Evolutionary conservation across 2,888 invertebrate species (phyloP), one percentile per base, ranked within the genome.

Genomic region (Rhopalosiphum nymphaeae): DNA sequence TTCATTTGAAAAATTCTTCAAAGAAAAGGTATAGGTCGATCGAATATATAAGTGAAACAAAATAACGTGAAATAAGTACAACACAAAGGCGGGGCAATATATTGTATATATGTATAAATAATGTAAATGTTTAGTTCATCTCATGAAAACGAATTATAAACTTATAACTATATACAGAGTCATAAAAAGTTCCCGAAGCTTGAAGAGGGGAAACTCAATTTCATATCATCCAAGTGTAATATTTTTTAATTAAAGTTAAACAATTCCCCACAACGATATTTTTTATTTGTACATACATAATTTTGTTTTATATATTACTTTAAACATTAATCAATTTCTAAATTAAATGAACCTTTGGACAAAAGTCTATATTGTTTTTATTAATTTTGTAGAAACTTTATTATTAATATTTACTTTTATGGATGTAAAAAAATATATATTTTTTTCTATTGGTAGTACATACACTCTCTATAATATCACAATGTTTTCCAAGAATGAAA

Each of bases 51-150:
- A 89, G 26, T 57, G 57, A 93, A 93, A 93, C 46, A 67, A n/a
- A 93, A 93, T 93, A 56, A 93, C 44, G 88, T 57, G 26, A 89
- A 84, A 89, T 57, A 91, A 94, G 49, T 57, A 61, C 5, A 94
- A 86, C 29, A 11, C 29, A 85, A 61, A 86, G 57, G 84, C 36
- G 61, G 90, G 86, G 91, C 56, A 57, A 89, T 93, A 84, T 89
- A 89, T 88, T 86, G 78, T 92, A 36, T 67, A 61, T 36, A 84
- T 46, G 84, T 86, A 94, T 84, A 86, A 93, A 93, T 90, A 93
- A 93, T 93, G 84, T 93, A 85, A 90, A 86, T 94, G 89, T 94
- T 90, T 94, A 93, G 93, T 94, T 88, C 88, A 53, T 92, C 92
- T 92, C 88, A 42, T 61, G 93, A 67, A 94, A 90, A 89, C 61